phyloP scores from a whole-genome alignment of 2,888 invertebrate species.

The Trichacis sp. region DNA sequence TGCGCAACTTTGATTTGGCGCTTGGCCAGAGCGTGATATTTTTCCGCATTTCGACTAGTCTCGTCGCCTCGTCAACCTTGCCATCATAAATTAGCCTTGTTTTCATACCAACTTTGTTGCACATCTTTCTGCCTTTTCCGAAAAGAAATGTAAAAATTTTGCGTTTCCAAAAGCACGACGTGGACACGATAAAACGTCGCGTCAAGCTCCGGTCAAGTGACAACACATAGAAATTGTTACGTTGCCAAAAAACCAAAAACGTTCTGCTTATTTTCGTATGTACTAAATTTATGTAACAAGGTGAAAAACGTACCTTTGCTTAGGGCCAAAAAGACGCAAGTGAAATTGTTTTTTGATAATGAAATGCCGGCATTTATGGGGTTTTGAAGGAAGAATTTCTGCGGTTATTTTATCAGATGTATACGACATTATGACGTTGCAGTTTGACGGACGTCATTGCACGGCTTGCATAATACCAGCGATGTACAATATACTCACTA shows the following conservation, averaged over 20 bases:
- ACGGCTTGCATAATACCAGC: slow-evolving; percentile 39
- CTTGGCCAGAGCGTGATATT: slow-evolving; percentile 25
- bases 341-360: neutral
- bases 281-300: slow-evolving; percentile 44
- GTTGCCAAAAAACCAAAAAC: slow-evolving; percentile 39
- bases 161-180: neutral
- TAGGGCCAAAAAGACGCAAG: neutral
- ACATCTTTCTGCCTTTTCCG: no score
- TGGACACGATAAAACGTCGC: slow-evolving; percentile 7
- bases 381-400: slow-evolving; percentile 26
- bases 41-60: slow-evolving; percentile 38
- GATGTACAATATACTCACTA: slow-evolving; percentile 35
- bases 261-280: slow-evolving; percentile 40
- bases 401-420: slow-evolving; percentile 28
- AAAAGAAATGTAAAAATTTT: no score
- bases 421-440: slow-evolving; percentile 40
- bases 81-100: slow-evolving; percentile 32
- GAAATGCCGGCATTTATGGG: neutral
- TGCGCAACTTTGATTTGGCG: slow-evolving; percentile 26
- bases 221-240: slow-evolving; percentile 40
- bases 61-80: slow-evolving; percentile 35
- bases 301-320: slow-evolving; percentile 27
- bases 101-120: neutral
- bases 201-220: slow-evolving; percentile 9
- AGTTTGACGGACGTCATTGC: slow-evolving; percentile 44